A percentile compares a stretch with the other conserved stretches of the same genome.
phyloP scores from a whole-genome alignment of 2,888 invertebrate genomes.

The Dolichomitus sp. region DNA sequence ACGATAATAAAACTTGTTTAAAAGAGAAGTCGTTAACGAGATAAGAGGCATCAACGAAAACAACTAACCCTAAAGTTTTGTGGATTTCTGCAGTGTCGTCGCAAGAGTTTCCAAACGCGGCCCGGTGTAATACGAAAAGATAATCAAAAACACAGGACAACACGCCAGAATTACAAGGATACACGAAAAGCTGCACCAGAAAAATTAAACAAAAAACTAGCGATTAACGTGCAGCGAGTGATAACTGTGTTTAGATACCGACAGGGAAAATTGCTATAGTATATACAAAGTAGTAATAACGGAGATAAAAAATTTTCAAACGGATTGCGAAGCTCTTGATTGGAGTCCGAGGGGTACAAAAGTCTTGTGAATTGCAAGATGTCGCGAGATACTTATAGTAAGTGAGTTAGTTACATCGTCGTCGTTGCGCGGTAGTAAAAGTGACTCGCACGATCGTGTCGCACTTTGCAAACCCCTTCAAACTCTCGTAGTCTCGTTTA shows the following conservation, averaged over 20 bases:
- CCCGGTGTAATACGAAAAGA: not conserved
- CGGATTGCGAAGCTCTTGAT: slow-evolving; percentile 7
- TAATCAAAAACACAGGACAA: slow-evolving; percentile 1
- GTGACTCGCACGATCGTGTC: slow-evolving; percentile 35
- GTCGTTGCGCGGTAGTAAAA: slow-evolving; percentile 35
- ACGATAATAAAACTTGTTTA: slow-evolving; percentile 4
- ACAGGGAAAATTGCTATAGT: slow-evolving; percentile 10
- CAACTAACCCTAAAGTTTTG: slow-evolving; percentile 25
- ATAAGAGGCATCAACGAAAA: slow-evolving; percentile 28
- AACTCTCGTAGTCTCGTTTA: slow-evolving; percentile 42
- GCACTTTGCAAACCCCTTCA: slow-evolving; percentile 24
- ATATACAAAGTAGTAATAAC: slow-evolving; percentile 47
- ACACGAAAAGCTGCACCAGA: slow-evolving; percentile 11
- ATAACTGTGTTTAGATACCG: slow-evolving; percentile 63
- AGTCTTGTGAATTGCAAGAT: slow-evolving; percentile 39
- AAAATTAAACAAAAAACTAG: slow-evolving; percentile 39
- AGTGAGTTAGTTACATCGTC: slow-evolving; percentile 53
- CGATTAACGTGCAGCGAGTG: slow-evolving; percentile 61
- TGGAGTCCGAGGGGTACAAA: slow-evolving; percentile 1
- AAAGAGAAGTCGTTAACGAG: slow-evolving; percentile 8
- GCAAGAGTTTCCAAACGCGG: slow-evolving; percentile 11
- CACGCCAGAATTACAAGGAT: slow-evolving; percentile 37
- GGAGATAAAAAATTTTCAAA: not conserved
- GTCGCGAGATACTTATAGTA: slow-evolving; percentile 47
- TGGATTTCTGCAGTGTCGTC: slow-evolving; percentile 32